Conservation (phyloP, 2,113 vertebrate species). For the Sialia sialis region DNA sequence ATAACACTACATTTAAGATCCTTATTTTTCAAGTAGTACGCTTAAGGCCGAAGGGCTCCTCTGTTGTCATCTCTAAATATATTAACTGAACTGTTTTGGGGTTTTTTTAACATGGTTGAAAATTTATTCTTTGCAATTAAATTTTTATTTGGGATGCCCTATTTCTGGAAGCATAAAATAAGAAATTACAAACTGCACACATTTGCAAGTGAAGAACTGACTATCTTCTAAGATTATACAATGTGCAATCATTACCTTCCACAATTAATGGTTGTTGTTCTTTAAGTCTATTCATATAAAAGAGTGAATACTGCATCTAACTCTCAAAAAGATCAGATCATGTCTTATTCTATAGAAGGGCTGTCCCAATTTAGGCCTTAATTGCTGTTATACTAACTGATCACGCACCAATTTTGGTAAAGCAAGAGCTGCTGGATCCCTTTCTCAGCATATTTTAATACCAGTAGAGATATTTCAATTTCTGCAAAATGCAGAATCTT, state of each 20-base stretch:
- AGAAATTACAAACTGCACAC: not conserved
- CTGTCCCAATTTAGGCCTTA: not conserved
- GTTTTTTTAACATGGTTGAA: not conserved
- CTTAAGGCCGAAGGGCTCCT: not conserved
- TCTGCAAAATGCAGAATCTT: not conserved
- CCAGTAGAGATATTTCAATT: not conserved
- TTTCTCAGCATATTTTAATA: not conserved
- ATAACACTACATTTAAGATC: not conserved
- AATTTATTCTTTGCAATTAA: not conserved
- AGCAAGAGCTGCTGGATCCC: not conserved
- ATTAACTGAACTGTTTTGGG: not conserved
- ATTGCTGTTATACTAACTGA: not conserved
- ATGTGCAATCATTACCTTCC: not conserved
- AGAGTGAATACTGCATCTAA: not conserved
- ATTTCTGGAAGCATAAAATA: not conserved
- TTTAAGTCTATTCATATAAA: not conserved
- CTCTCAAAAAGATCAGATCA: not conserved
- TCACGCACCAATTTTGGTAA: not conserved
- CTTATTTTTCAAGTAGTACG: not conserved
- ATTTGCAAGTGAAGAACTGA: not conserved
- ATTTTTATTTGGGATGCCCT: not conserved
- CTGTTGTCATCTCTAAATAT: not conserved
- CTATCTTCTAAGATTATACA: not conserved
- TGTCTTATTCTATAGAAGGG: not conserved
- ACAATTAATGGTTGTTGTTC: not conserved